Conservation (phyloP, 2,888 invertebrate genomes). For the Hymenopus coronatus region DNA sequence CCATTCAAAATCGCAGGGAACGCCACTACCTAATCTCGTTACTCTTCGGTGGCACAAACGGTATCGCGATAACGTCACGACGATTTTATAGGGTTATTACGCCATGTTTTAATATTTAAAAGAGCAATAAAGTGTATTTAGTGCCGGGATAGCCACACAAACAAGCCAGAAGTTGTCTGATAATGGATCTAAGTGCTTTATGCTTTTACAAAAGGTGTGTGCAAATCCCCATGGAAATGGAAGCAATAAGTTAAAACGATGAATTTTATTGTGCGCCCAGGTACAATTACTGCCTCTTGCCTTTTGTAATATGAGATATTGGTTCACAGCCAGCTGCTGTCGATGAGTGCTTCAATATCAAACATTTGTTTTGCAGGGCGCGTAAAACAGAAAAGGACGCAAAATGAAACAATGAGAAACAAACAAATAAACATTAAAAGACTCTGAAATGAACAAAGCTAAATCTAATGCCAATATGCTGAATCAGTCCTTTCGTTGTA, state of each 20-base stretch:
- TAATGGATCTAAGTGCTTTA: neutral
- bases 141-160: neutral
- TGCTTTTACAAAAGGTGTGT: neutral
- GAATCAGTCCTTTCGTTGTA: no score
- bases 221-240: neutral
- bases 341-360: no score
- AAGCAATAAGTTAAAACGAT: neutral
- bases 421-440: no score
- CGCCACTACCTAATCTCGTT: neutral
- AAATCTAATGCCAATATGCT: no score
- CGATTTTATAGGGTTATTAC: neutral
- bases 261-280: neutral
- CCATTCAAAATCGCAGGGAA: neutral
- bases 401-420: no score
- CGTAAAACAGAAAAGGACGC: no score
- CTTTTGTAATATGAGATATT: neutral
- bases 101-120: neutral
- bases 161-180: neutral
- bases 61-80: neutral
- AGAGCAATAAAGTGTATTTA: neutral
- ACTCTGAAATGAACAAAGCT: no score
- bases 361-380: no score
- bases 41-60: neutral
- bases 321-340: neutral
- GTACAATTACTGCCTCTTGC: neutral